Percentiles rank a stretch among this genome's conserved stretches.
Conservation (phyloP, 1,140 invertebrate species). For the Capitella teleta region DNA sequence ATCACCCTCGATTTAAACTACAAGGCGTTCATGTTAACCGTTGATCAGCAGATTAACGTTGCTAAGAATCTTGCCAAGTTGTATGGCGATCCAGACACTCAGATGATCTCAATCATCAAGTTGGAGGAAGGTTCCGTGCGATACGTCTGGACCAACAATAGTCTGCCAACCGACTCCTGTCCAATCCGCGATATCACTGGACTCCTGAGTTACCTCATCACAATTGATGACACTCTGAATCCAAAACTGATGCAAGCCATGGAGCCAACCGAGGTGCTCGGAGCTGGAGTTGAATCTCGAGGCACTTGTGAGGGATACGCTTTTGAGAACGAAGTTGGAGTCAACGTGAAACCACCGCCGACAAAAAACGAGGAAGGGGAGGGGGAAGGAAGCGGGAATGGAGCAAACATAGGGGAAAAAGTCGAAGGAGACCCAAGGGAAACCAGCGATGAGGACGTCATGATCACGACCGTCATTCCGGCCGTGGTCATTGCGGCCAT, state of each 20-base stretch:
- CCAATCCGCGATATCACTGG: conserved; percentile 61
- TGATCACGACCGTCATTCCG: conserved; percentile 81
- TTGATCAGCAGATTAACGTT: conserved; percentile 53
- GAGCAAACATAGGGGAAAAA: conserved; percentile 3
- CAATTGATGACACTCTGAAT: conserved; percentile 42
- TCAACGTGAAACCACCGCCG: not conserved
- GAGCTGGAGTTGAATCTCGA: conserved; percentile 56
- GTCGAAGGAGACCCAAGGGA: conserved; percentile 29
- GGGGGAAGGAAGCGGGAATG: conserved; percentile 24
- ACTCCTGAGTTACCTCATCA: conserved; percentile 52
- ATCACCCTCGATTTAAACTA: conserved; percentile 65
- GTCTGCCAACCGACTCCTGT: conserved; percentile 61
- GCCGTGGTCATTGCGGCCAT: conserved; percentile 79
- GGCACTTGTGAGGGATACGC: conserved; percentile 64
- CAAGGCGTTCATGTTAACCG: conserved; percentile 57
- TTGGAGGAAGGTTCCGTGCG: conserved; percentile 46
- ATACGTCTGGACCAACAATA: conserved; percentile 68
- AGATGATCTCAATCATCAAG: conserved; percentile 57
- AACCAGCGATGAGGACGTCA: conserved; percentile 56
- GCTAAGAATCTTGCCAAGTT: conserved; percentile 63
- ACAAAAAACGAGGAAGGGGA: conserved; percentile 9
- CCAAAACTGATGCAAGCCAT: conserved; percentile 58
- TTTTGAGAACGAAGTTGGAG: no score
- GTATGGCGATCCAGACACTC: conserved; percentile 62
- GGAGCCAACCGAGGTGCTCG: conserved; percentile 61